Evolutionary conservation across 2,797 vertebrate species (phyloP).

Genomic region (Gouania willdenowi): DNA sequence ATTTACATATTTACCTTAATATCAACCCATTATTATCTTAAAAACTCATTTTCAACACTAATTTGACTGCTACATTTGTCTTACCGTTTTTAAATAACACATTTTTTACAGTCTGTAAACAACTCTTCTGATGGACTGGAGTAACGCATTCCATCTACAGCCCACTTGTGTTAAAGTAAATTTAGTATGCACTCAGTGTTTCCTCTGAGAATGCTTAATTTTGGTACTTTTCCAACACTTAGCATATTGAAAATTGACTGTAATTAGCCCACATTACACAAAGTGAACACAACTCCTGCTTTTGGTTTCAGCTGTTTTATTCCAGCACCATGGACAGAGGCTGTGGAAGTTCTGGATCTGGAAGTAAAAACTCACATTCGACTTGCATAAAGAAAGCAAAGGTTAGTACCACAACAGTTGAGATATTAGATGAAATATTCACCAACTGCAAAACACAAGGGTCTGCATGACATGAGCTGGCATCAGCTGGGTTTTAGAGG

Average conservation of each 20-base stretch:
- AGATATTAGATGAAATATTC: slow-evolving; percentile 46
- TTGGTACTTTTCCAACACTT: slow-evolving; percentile 28
- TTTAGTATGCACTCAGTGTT: slow-evolving; percentile 27
- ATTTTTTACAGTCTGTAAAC: slow-evolving; percentile 21
- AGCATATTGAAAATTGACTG: slow-evolving; percentile 28
- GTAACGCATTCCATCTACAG: slow-evolving; percentile 40
- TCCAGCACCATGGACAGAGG: slow-evolving; percentile 60
- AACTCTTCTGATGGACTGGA: slow-evolving; percentile 14
- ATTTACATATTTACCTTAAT: too few species aligned
- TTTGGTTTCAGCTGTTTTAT: background rate
- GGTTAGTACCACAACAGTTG: slow-evolving; percentile 36
- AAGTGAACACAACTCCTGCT: background rate
- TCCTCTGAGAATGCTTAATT: slow-evolving; percentile 47
- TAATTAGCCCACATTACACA: slow-evolving; percentile 5
- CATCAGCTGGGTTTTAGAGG: slow-evolving; percentile 29
- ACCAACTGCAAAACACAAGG: slow-evolving; percentile 54
- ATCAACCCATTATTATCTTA: too few species aligned
- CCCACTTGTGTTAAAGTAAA: slow-evolving; percentile 29
- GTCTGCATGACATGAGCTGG: slow-evolving; percentile 31
- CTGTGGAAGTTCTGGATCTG: background rate
- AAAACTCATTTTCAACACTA: too few species aligned
- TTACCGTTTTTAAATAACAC: slow-evolving; percentile 18
- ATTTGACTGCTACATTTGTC: too few species aligned
- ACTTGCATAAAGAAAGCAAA: slow-evolving; percentile 19
- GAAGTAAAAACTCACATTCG: slow-evolving; percentile 26